Conservation (phyloP, 1,140 invertebrate genomes). For the Pentalonia nigronervosa region DNA sequence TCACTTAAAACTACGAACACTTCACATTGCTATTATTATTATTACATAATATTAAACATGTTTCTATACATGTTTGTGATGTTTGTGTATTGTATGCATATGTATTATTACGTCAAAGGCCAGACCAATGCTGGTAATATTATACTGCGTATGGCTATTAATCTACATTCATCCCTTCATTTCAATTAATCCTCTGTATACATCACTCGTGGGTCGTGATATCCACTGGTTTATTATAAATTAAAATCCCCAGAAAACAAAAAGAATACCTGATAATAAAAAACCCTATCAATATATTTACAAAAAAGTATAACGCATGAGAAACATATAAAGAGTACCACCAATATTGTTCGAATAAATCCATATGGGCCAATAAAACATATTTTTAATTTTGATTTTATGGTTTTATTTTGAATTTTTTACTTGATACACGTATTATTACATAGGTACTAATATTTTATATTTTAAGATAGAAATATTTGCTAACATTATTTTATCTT, state of each 20-base stretch:
- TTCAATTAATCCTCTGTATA: not conserved
- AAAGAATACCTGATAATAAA: not conserved
- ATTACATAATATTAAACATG: not conserved
- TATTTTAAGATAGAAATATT: no score
- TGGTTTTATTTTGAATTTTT: not conserved
- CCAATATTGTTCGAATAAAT: not conserved
- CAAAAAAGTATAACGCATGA: not conserved
- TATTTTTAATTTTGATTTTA: not conserved
- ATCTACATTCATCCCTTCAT: constrained; percentile 8
- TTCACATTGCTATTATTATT: not conserved
- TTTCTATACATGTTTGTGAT: not conserved
- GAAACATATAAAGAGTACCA: not conserved
- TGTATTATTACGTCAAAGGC: not conserved
- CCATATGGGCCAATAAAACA: not conserved
- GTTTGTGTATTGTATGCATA: not conserved
- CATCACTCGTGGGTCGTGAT: no score
- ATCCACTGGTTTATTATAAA: not conserved
- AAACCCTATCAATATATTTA: not conserved
- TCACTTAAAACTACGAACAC: not conserved
- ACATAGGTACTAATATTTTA: no score
- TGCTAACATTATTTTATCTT: no score
- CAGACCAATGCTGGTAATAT: not conserved
- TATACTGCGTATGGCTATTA: not conserved
- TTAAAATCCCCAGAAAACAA: not conserved
- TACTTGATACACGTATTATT: no score